Evolutionary conservation across 2,888 invertebrate genomes (phyloP).

Genomic region (Anarsia innoxiella): DNA sequence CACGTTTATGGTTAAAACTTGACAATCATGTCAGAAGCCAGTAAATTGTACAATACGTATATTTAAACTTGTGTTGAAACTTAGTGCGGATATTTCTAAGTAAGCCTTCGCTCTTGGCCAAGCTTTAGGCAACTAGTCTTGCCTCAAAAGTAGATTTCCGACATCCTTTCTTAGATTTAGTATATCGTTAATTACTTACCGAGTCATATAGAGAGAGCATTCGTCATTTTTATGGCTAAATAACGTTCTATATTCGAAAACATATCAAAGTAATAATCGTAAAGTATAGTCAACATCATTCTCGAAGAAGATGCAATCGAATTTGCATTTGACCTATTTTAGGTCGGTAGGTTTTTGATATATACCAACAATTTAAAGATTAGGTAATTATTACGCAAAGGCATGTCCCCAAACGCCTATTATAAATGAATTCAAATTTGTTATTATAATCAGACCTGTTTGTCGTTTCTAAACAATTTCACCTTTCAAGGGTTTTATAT

Average conservation of each 20-base stretch:
- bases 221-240: no score
- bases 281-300: constrained; percentile 7
- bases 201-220: no score
- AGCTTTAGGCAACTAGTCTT: no score
- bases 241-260: not conserved
- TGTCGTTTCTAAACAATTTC: constrained; percentile 41
- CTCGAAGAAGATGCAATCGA: constrained; percentile 17
- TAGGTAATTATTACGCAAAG: constrained; percentile 26
- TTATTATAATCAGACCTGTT: constrained; percentile 33
- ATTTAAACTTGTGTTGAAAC: no score
- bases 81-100: no score
- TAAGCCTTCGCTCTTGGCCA: no score
- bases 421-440: constrained; percentile 33
- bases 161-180: no score
- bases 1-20: no score
- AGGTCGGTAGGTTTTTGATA: constrained; percentile 20
- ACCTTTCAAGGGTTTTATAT: constrained; percentile 38
- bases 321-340: constrained; percentile 27
- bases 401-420: constrained; percentile 26
- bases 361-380: constrained; percentile 20
- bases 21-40: no score
- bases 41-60: no score
- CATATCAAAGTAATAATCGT: constrained; percentile 1
- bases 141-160: no score
- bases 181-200: no score